phyloP scores from a whole-genome alignment of 2,797 vertebrate genomes.

The Phyllotis vaccarum region DNA sequence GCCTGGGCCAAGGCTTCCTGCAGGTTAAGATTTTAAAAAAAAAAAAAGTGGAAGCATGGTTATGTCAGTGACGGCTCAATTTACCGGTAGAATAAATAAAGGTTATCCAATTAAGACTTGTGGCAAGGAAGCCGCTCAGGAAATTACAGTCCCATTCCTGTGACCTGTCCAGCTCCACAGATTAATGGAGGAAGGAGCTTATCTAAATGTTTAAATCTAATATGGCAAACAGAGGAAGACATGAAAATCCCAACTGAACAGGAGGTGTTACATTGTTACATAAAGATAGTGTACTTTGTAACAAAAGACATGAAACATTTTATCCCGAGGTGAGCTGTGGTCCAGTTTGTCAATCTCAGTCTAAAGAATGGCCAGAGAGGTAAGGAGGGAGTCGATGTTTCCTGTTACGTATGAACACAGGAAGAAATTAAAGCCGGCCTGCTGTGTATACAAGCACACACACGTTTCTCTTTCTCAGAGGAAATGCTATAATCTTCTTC shows the following conservation, averaged over 20 bases:
- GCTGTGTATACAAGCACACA: neutral
- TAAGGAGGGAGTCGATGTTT: neutral
- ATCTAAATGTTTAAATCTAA: conserved; percentile 1
- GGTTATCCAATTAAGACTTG: neutral
- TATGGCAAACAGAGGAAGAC: conserved; percentile 32
- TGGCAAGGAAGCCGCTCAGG: conserved; percentile 27
- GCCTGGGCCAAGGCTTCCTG: conserved; percentile 97
- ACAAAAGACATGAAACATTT: neutral
- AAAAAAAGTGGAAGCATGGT: conserved; percentile 37
- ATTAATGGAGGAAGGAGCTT: conserved; percentile 44
- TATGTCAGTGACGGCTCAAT: conserved; percentile 43
- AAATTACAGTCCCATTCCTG: conserved; percentile 41
- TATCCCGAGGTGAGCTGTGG: neutral
- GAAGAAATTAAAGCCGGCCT: neutral
- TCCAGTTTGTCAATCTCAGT: conserved; percentile 15
- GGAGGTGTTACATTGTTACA: neutral
- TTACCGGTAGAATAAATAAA: conserved; percentile 54
- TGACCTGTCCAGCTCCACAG: neutral
- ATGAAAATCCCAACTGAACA: conserved; percentile 25
- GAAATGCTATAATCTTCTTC: neutral
- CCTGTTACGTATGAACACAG: neutral
- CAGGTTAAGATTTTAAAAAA: conserved; percentile 57
- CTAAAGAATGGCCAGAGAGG: conserved; percentile 12
- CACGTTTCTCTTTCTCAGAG: neutral
- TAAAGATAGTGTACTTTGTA: conserved; percentile 35